Evolutionary conservation across 2,888 invertebrate genomes (phyloP), one percentile per base, ranked within the genome.

Genomic region (Exephanes ischioxanthus): DNA sequence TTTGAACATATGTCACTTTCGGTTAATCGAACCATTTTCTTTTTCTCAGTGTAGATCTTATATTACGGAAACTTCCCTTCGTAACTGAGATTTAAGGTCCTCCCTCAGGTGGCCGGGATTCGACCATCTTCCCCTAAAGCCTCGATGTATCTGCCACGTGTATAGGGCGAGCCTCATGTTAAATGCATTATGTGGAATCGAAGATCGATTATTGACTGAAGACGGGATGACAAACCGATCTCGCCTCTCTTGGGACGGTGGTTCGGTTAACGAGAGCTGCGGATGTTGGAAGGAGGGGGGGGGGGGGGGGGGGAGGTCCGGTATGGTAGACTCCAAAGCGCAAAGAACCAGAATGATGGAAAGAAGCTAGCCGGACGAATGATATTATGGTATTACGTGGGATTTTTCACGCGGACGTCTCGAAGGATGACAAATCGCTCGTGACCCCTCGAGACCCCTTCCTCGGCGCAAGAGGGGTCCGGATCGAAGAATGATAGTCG

Each of bases 381-480:
- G 73, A 85, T 76, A 87, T 84, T 83, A 86, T 66, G 68, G 85
- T 83, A 86, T 85, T 83, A 85, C 83, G 75, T 84, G 86, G 81
- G 83, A 83, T 85, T 85, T 83, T 83, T 78, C 81, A n/a, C 61
- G 77, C 58, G 22, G 26, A 77, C 76, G 81, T 83, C 80, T 66
- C 75, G 70, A 80, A 80, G 80, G 78, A 86, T 86, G 85, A 85
- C 83, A 83, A 85, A 87, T 87, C 77, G 81, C 77, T 82, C 66
- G 83, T 68, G 84, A 86, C 71, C 81, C 71, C 41, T 53, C 14
- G 22, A 85, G 78, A 77, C 48, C 30, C 14, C 53, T 22, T 37
- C 66, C 51, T 53, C 22, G 19, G 63, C 45, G 37, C 67, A 30
- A 30, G 55, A 73, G 68, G 68, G 55, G 37, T 55, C 63, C 11